Conservation (phyloP, 2,797 vertebrate species). For the Basileuterus tristriatus region DNA sequence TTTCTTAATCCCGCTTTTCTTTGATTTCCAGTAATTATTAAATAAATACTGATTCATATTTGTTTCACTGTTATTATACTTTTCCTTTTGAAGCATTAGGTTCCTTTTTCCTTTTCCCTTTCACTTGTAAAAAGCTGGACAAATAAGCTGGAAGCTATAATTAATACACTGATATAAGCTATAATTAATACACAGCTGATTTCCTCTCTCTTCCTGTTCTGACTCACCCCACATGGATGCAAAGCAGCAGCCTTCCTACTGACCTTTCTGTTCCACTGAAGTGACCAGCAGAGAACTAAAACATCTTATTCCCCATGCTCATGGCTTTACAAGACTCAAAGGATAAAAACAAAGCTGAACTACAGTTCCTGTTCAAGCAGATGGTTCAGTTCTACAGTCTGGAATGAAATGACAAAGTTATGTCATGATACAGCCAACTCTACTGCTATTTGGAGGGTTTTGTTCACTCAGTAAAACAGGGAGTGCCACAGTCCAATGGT, state of each 20-base stretch:
- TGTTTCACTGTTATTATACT: neutral
- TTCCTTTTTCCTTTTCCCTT: neutral
- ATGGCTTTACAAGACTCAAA: neutral
- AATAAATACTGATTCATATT: slow-evolving; percentile 64
- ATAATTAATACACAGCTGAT: neutral
- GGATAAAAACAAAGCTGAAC: neutral
- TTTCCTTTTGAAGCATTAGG: neutral
- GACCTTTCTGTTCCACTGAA: neutral
- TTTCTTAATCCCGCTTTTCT: slow-evolving; percentile 50
- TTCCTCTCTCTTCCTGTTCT: neutral
- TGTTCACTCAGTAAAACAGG: neutral
- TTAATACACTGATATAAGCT: neutral
- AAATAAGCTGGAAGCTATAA: slow-evolving; percentile 25
- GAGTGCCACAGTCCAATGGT: neutral
- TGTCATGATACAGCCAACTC: neutral
- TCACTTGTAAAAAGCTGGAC: neutral
- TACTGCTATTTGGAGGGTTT: neutral
- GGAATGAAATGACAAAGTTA: neutral
- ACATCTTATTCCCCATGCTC: neutral
- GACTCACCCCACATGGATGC: neutral
- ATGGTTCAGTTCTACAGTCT: neutral
- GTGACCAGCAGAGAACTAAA: neutral
- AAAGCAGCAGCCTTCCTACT: neutral
- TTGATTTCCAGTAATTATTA: slow-evolving; percentile 60
- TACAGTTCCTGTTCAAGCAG: neutral